These are phyloP conservation scores for Julus scanicus DNA, from an alignment of 2,888 invertebrate genomes.

Conservation along the genomic window DNA sequence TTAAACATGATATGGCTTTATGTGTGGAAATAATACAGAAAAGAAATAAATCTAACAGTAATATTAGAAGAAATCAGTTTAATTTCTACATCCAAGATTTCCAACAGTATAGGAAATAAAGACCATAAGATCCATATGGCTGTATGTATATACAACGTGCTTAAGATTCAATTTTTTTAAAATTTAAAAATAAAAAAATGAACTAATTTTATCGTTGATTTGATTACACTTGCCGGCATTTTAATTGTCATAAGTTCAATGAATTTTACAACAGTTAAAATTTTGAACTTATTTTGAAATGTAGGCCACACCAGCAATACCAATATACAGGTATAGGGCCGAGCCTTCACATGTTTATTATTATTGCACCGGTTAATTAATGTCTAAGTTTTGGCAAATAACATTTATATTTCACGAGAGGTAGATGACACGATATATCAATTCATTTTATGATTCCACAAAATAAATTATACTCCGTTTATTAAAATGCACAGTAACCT, in stretches of 20 bases:
- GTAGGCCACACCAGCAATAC: not conserved
- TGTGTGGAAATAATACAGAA: too few species aligned
- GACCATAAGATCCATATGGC: too few species aligned
- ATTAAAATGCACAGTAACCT: not conserved
- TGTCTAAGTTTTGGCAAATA: not conserved
- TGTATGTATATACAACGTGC: too few species aligned
- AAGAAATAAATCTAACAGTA: too few species aligned
- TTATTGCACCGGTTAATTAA: constrained; percentile 26
- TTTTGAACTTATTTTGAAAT: not conserved
- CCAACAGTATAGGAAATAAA: too few species aligned
- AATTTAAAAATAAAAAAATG: too few species aligned
- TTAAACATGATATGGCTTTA: too few species aligned
- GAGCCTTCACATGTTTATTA: constrained; percentile 20
- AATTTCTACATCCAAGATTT: too few species aligned
- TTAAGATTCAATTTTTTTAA: too few species aligned
- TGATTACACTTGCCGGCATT: too few species aligned
- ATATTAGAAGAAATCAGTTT: too few species aligned
- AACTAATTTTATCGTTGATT: too few species aligned
- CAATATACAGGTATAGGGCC: not conserved
- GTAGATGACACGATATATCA: not conserved
- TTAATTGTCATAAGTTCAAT: not conserved
- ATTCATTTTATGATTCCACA: constrained; percentile 2
- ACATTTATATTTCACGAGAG: not conserved
- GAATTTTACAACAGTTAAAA: not conserved
- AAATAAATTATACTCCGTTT: not conserved